A percentile compares a stretch with the other conserved stretches of the same genome.
Conservation (phyloP, 2,797 vertebrate genomes). For the Siniperca undulata region DNA sequence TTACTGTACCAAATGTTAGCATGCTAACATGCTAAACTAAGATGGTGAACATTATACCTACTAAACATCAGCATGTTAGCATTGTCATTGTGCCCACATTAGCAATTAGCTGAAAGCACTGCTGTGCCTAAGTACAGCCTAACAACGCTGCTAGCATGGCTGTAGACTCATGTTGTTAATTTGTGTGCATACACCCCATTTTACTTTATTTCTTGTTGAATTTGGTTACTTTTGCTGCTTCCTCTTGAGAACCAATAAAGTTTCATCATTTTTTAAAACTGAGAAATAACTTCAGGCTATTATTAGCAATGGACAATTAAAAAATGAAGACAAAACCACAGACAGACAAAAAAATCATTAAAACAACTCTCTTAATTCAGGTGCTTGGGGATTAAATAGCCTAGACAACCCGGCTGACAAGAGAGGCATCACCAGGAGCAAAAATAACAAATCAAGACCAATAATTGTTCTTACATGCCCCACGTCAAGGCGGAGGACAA, state of each 20-base stretch:
- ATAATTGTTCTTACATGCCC: slow-evolving; percentile 45
- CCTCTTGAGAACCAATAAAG: not conserved
- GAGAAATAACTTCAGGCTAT: slow-evolving; percentile 5
- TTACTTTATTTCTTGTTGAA: not conserved
- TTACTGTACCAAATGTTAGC: not conserved
- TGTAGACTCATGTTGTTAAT: not conserved
- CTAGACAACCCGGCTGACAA: not conserved
- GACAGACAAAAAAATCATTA: slow-evolving; percentile 12
- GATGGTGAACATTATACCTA: too few relatives aligned
- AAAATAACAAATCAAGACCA: slow-evolving; percentile 48
- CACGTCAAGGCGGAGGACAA: slow-evolving; percentile 32
- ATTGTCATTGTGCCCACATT: not conserved
- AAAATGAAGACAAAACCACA: not conserved
- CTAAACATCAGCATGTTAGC: not conserved
- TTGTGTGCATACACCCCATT: not conserved
- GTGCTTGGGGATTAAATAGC: slow-evolving; percentile 29
- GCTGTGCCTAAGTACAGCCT: not conserved
- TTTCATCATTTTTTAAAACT: slow-evolving; percentile 12
- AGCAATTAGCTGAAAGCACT: not conserved
- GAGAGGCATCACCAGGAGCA: slow-evolving; percentile 15
- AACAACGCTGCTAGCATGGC: not conserved
- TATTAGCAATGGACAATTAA: not conserved
- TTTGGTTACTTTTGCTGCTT: not conserved
- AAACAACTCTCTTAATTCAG: slow-evolving; percentile 7
- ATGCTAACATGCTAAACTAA: not conserved